Evolutionary conservation across 2,797 vertebrate species (phyloP).

Genomic region (Anomalospiza imberbis): DNA sequence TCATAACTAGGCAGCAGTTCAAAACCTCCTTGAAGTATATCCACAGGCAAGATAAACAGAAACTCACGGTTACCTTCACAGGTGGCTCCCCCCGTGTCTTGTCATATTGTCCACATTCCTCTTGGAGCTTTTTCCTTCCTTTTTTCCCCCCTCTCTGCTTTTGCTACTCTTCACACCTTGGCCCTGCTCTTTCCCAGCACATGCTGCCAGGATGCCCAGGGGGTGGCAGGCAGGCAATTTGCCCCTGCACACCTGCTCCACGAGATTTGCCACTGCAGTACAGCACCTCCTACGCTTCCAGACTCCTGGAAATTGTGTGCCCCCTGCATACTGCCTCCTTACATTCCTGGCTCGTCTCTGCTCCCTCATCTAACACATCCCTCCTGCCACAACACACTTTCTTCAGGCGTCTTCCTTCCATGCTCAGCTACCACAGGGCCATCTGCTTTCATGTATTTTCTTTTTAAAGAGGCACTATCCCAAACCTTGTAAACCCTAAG

Average conservation of each 20-base stretch:
- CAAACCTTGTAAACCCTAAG: background rate
- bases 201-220: background rate
- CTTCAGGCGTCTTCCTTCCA: background rate
- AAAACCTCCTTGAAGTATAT: conserved; percentile 11
- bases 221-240: background rate
- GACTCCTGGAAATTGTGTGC: background rate
- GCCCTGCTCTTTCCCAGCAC: conserved; percentile 7
- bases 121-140: background rate
- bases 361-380: background rate
- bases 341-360: background rate
- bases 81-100: background rate
- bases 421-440: background rate
- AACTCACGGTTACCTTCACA: background rate
- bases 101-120: background rate
- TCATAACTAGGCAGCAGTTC: conserved; percentile 17
- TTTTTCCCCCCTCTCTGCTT: background rate
- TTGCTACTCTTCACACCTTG: background rate
- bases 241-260: conserved; percentile 44
- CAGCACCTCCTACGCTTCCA: background rate
- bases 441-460: background rate
- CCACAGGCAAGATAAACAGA: conserved; percentile 14
- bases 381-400: background rate
- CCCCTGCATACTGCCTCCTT: background rate
- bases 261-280: background rate
- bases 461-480: background rate